Base-by-base conservation (phyloP, 23 tunicate species). In the Halocynthia aurantium region DNA sequence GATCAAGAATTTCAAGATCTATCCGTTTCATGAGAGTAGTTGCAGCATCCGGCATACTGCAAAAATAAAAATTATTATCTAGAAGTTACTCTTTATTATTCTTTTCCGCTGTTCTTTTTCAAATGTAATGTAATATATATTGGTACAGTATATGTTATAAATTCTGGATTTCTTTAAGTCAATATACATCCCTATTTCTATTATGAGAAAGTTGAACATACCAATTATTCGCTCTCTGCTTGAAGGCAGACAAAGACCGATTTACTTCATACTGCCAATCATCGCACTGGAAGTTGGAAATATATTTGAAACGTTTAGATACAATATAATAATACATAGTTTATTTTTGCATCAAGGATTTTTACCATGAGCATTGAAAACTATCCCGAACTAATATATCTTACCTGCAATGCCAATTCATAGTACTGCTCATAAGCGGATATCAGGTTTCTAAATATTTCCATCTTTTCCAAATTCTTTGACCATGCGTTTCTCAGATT, bases 181-280 rank as follows among this genome's bases (percentile, higher is more conserved):
- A 31, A 31, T 31, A 31, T 31, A 31, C 44, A 31, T 31, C 44
- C 44, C 44, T 31, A 31, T 31, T 31, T 31, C 44, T 31, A 31
- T 31, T 31, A 31, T 31, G 44, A 31, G 4, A 31, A 31, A 31
- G 44, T 31, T 31, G 4, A 31, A 31, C 44, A 31, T 31, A 31
- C 44, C 44, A 31, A 31, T 31, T 31, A 31, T 31, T 31, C 44
- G 44, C 44, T 31, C 44, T 31, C 6, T 74, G 78, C 22, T 74
- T 74, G 40, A 74, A 20, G 13, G 78, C 78, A 21, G 60, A 51
- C 22, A 74, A 54, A 13, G 57, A 54, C 56, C 78, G 18, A 49
- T 78, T 80, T 31, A 83, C 70, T 6, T 83, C 87, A 22, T 88
- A 76, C 63, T 88, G 86, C 95, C 95, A 88, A 8, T 75, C 79